phyloP scores from a whole-genome alignment of 2,797 vertebrate genomes.

The Calcarius lapponicus region DNA sequence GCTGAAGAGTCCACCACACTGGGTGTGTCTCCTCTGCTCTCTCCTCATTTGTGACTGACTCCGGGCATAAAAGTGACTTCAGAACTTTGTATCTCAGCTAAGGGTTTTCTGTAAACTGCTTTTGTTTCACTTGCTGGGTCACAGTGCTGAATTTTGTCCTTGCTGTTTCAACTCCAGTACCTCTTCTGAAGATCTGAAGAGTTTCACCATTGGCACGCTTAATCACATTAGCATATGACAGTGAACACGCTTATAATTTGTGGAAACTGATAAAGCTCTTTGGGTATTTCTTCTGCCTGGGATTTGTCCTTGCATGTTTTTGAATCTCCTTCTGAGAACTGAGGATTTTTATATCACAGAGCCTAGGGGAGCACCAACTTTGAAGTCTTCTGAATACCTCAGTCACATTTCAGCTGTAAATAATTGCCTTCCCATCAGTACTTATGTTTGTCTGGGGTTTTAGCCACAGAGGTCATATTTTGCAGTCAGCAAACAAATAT shows the following conservation, averaged over 20 bases:
- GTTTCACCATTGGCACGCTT: background rate
- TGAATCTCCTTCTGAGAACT: background rate
- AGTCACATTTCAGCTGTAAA: background rate
- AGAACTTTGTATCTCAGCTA: background rate
- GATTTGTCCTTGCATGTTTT: background rate
- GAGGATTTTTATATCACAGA: background rate
- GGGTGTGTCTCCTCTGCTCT: rapidly evolving
- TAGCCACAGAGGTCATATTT: background rate
- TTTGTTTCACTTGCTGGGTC: background rate
- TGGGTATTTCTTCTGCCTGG: background rate
- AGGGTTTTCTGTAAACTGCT: background rate
- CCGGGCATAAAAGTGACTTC: background rate
- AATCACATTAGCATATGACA: background rate
- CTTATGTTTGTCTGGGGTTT: background rate
- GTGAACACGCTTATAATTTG: background rate
- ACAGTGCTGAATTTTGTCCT: background rate
- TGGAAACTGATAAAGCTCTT: background rate
- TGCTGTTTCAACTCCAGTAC: background rate
- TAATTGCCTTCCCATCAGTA: background rate
- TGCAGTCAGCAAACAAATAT: background rate
- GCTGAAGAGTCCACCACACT: background rate
- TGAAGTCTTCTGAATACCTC: background rate
- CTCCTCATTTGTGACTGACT: background rate
- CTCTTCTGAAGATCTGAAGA: background rate
- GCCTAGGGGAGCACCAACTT: background rate